These are phyloP conservation scores for Herpailurus yagouaroundi DNA, from an alignment of 2,113 vertebrate species.

Conservation along the genomic window DNA sequence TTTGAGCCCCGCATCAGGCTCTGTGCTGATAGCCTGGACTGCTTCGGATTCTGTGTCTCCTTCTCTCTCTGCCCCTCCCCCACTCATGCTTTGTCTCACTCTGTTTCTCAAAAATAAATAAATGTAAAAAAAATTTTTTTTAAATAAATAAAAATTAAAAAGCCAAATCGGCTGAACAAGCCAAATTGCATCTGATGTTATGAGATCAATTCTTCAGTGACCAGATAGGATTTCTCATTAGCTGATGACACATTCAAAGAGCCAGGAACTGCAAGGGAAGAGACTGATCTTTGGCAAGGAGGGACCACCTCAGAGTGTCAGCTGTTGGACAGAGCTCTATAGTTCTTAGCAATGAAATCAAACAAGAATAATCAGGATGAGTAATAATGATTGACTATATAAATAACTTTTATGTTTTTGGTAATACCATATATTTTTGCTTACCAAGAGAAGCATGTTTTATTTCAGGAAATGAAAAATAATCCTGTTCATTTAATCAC, in stretches of 20 bases:
- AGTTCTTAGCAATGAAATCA: not conserved
- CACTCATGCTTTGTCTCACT: too few relatives aligned
- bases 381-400: not conserved
- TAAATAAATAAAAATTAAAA: not conserved
- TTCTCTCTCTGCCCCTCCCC: too few relatives aligned
- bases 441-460: constrained; percentile 47
- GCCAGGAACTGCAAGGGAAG: not conserved
- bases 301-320: not conserved
- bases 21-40: too few relatives aligned
- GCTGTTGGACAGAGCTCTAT: not conserved
- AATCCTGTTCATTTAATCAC: constrained; percentile 94
- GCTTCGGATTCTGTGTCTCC: too few relatives aligned
- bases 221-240: not conserved
- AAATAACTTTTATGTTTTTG: constrained; percentile 8
- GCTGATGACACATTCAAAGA: not conserved
- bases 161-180: not conserved
- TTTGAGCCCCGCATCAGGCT: too few relatives aligned
- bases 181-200: not conserved
- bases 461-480: constrained; percentile 93
- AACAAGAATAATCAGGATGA: not conserved
- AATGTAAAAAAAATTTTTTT: too few relatives aligned
- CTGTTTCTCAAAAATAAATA: too few relatives aligned
- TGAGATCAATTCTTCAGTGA: not conserved
- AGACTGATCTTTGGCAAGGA: not conserved
- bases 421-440: constrained; percentile 10